Conservation (phyloP, 2,113 vertebrate genomes). For the Hippocampus abdominalis region DNA sequence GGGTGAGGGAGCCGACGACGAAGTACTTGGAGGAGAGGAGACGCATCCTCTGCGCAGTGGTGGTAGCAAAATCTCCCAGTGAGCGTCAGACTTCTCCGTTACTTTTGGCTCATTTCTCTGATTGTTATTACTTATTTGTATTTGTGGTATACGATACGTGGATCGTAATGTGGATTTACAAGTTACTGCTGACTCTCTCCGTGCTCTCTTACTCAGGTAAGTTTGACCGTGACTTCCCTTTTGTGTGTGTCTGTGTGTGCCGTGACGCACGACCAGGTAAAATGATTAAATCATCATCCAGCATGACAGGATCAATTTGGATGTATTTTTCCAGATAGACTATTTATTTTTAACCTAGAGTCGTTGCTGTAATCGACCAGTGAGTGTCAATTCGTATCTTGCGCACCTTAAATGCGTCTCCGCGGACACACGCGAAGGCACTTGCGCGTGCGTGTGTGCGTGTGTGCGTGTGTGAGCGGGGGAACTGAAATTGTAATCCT, state of each 20-base stretch:
- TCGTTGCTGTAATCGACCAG: too few species aligned
- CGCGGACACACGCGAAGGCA: neutral
- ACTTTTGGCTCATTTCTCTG: neutral
- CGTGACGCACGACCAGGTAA: neutral
- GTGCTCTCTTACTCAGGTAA: constrained; percentile 59
- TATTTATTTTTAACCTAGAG: too few species aligned
- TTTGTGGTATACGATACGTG: neutral
- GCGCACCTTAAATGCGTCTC: too few species aligned
- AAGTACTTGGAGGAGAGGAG: constrained; percentile 61
- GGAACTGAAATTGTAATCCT: neutral
- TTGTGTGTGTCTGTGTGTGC: neutral
- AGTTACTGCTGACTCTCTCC: constrained; percentile 47
- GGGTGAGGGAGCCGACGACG: constrained; percentile 5
- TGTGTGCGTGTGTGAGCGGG: neutral
- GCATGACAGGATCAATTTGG: neutral
- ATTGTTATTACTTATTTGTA: neutral
- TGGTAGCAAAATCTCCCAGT: constrained; percentile 53
- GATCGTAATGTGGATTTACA: constrained; percentile 62
- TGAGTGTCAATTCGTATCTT: too few species aligned
- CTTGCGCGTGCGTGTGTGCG: neutral
- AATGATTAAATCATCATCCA: neutral
- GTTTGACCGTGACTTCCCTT: constrained; percentile 12
- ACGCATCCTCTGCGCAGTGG: constrained; percentile 65
- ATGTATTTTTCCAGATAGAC: neutral
- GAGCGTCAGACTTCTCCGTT: constrained; percentile 9